phyloP scores from a whole-genome alignment of 2,113 vertebrate genomes.

The Daubentonia madagascariensis region DNA sequence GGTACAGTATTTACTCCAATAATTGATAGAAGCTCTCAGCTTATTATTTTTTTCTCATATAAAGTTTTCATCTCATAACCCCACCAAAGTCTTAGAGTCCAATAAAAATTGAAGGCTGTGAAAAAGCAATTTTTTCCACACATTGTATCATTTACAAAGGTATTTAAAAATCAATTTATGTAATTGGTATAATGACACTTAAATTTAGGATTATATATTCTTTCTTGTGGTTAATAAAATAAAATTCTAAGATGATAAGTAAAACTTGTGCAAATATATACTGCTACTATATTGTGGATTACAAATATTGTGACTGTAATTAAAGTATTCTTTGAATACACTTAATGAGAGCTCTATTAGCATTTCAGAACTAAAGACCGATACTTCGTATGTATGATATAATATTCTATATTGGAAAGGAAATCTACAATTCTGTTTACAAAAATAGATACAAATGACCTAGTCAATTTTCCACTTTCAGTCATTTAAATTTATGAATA shows the following conservation, averaged over 20 bases:
- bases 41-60: not conserved
- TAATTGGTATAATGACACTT: not conserved
- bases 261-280: not conserved
- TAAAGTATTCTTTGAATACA: not conserved
- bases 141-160: not conserved
- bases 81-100: not conserved
- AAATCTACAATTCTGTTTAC: not conserved
- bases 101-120: not conserved
- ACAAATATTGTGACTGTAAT: not conserved
- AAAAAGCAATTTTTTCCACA: not conserved
- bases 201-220: not conserved
- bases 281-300: not conserved
- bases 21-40: not conserved
- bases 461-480: not conserved
- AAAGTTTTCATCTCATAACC: not conserved
- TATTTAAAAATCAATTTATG: not conserved
- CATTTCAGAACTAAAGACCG: not conserved
- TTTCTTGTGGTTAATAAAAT: not conserved
- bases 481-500: not conserved
- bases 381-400: not conserved
- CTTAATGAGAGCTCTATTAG: not conserved
- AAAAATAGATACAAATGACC: not conserved
- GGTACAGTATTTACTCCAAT: not conserved
- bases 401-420: not conserved
- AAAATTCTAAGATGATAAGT: not conserved